phyloP scores from a whole-genome alignment of 2,113 vertebrate species.

The Paralichthys olivaceus region DNA sequence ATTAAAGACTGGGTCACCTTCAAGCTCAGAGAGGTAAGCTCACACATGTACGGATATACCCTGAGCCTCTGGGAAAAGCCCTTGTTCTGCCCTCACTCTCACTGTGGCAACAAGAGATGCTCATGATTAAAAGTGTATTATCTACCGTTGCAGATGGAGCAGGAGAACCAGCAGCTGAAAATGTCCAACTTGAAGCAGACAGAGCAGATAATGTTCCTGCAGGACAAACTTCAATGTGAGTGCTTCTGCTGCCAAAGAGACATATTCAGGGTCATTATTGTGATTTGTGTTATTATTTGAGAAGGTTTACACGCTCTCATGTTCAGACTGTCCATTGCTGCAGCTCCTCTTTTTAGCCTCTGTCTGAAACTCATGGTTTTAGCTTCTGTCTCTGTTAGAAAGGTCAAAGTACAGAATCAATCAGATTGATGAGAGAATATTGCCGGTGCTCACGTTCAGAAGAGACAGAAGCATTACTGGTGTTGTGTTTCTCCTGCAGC shows the following conservation, averaged over 20 bases:
- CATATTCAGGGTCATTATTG: no score
- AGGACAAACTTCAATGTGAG: conserved; percentile 89
- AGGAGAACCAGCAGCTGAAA: conserved; percentile 92
- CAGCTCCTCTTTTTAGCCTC: no score
- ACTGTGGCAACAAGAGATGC: not conserved
- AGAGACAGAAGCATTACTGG: not conserved
- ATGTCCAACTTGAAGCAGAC: conserved; percentile 86
- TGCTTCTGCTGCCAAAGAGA: not conserved
- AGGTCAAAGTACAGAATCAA: no score
- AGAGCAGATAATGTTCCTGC: conserved; percentile 88
- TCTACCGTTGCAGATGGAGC: conserved; percentile 86
- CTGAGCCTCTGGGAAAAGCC: conserved; percentile 18
- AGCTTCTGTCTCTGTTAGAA: no score
- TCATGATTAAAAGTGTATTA: not conserved
- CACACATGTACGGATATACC: conserved; percentile 23
- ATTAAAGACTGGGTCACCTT: conserved; percentile 97
- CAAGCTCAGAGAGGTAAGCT: conserved; percentile 90
- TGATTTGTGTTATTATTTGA: no score
- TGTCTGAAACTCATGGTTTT: no score
- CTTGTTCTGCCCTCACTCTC: conserved; percentile 1
- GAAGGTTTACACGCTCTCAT: no score
- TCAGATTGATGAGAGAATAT: no score
- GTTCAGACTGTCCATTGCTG: no score
- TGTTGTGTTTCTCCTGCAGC: conserved; percentile 54
- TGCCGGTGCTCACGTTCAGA: no score